Percentiles rank a stretch among this genome's conserved stretches.
Evolutionary conservation across 2,888 invertebrate species (phyloP).

Genomic region (Eudemis profundana): DNA sequence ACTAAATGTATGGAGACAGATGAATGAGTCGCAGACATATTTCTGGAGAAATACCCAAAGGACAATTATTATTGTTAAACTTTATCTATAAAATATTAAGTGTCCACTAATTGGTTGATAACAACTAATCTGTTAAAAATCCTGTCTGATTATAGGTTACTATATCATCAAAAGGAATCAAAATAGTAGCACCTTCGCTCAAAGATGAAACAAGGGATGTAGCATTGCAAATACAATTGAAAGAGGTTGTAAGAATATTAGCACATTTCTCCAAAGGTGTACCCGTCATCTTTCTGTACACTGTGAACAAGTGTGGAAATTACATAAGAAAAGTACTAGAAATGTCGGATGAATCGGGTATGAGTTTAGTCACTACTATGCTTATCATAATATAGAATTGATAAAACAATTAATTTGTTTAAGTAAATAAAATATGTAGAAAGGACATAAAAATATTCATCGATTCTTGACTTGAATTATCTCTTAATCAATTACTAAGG

Average conservation of each 20-base stretch:
- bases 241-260: conserved; percentile 90
- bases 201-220: conserved; percentile 83
- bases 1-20: too few relatives aligned
- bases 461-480: too few relatives aligned
- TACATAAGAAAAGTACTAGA: conserved; percentile 89
- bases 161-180: conserved; percentile 85
- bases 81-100: too few relatives aligned
- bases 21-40: too few relatives aligned
- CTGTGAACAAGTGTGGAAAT: conserved; percentile 88
- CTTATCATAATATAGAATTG: conserved; percentile 8
- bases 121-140: too few relatives aligned
- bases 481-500: too few relatives aligned
- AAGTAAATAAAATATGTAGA: too few relatives aligned
- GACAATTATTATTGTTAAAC: too few relatives aligned
- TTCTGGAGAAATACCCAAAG: too few relatives aligned
- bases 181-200: conserved; percentile 86
- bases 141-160: conserved; percentile 77
- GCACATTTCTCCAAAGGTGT: conserved; percentile 91
- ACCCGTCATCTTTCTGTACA: conserved; percentile 93
- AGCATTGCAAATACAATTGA: conserved; percentile 88
- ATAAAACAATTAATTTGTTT: conserved; percentile 23
- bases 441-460: too few relatives aligned
- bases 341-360: conserved; percentile 86
- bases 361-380: conserved; percentile 29
- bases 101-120: too few relatives aligned